phyloP scores from a whole-genome alignment of 1,140 invertebrate genomes.

The Notospermus geniculatus region DNA sequence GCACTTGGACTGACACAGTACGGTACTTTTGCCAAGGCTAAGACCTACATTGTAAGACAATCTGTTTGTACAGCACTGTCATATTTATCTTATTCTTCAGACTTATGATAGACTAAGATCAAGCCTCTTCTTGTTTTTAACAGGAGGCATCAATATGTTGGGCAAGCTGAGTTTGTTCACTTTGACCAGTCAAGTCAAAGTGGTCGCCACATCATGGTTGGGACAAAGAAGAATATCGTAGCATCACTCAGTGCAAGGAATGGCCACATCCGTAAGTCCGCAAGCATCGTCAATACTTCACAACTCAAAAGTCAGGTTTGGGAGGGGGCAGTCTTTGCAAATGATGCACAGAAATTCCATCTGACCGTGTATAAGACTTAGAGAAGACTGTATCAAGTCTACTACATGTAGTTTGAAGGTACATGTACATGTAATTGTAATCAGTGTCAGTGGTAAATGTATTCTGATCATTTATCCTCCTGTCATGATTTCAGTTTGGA shows the following conservation, averaged over 20 bases:
- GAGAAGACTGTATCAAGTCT: too few relatives aligned
- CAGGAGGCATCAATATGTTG: conserved; percentile 83
- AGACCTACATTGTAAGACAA: background rate
- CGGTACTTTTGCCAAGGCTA: background rate
- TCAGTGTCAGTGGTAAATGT: too few relatives aligned
- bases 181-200: conserved; percentile 70
- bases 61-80: too few relatives aligned
- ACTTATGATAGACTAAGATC: background rate
- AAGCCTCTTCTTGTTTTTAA: conserved; percentile 51
- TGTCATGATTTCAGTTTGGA: conserved; percentile 32
- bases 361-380: too few relatives aligned
- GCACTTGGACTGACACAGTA: background rate
- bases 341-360: too few relatives aligned
- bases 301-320: too few relatives aligned
- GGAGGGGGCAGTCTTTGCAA: too few relatives aligned
- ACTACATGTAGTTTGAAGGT: too few relatives aligned
- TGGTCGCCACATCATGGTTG: conserved; percentile 77
- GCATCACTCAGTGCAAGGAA: conserved; percentile 79
- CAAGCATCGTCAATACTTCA: too few relatives aligned
- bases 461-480: background rate
- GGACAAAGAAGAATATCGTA: conserved; percentile 84
- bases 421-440: too few relatives aligned
- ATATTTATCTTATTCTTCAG: conserved; percentile 10
- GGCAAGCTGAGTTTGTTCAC: conserved; percentile 74
- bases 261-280: conserved; percentile 60